Evolutionary conservation across 2,888 invertebrate species (phyloP), one percentile per base, ranked within the genome.

Genomic region (Nemotelus pantherinus): DNA sequence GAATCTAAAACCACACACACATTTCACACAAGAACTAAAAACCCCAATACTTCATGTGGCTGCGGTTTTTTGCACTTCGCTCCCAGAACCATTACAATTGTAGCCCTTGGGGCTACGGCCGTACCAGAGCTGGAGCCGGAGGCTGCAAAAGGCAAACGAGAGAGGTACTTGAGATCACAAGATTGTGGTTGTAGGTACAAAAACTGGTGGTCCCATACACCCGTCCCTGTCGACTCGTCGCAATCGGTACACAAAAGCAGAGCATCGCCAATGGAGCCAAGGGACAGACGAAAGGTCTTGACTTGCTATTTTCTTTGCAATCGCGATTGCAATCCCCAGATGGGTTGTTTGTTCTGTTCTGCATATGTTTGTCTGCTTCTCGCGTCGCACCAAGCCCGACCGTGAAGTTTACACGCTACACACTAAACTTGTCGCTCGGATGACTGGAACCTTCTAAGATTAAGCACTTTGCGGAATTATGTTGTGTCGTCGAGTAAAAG

Each of bases 201-300:
- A 68, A 68, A 68, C 50, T 68, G 48, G 67, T 50, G 50, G 50
- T n/a, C 65, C n/a, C 67, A 50, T 9, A 68, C 67, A 50, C 48
- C 50, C 39, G 4, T 9, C 50, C 25, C 25, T 25, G 25, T 68
- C 25, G 25, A 50, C 50, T 44, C 45, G 7, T 6, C 44, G 43
- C 43, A 64, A 6, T n/a, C 25, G 25, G 25, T 25, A 41, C 3
- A 68, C 48, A 68, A 68, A 48, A n/a, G 48, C 39, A 5, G 39
- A 65, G 45, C 65, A 44, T 45, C 10, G 7, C 7, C 25, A 68
- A n/a, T 25, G 65, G 10, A 44, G 10, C 4, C 10, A 47, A 45
- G 7, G 65, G 67, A 9, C n/a, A 47, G n/a, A 44, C 25, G 50
- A 48, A 7, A 44, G 48, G 67, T 4, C 50, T 68, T 25, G 25